Conservation (phyloP, 2,113 vertebrate species). For the Cyrtonyx montezumae region DNA sequence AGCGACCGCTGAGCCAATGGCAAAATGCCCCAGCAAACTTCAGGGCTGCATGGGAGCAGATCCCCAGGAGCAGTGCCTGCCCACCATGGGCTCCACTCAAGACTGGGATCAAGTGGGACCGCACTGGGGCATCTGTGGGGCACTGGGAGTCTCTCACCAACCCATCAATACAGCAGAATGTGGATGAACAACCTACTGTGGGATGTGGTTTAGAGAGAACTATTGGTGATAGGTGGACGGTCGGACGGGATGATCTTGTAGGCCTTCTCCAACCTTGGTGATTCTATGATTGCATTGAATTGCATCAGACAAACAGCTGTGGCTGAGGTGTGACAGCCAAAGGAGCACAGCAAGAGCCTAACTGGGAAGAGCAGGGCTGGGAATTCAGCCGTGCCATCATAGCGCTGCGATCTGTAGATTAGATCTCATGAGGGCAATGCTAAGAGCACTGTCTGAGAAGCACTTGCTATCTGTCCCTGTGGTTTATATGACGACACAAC, state of each 20-base stretch:
- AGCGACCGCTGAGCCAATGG: background rate
- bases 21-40: background rate
- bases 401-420: background rate
- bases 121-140: accelerated
- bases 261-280: too few species aligned
- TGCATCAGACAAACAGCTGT: background rate
- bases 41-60: accelerated
- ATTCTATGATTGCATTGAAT: background rate
- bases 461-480: background rate
- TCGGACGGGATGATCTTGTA: too few species aligned
- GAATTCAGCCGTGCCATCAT: background rate
- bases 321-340: background rate
- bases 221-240: too few species aligned
- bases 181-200: background rate
- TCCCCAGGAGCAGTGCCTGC: accelerated
- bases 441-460: background rate
- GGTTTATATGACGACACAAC: background rate
- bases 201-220: too few species aligned
- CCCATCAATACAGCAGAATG: accelerated
- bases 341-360: background rate
- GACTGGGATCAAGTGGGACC: background rate
- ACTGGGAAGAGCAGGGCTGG: background rate
- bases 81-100: background rate
- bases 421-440: background rate
- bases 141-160: background rate